Conservation (phyloP, 2,888 invertebrate genomes). For the Mimas tiliae region DNA sequence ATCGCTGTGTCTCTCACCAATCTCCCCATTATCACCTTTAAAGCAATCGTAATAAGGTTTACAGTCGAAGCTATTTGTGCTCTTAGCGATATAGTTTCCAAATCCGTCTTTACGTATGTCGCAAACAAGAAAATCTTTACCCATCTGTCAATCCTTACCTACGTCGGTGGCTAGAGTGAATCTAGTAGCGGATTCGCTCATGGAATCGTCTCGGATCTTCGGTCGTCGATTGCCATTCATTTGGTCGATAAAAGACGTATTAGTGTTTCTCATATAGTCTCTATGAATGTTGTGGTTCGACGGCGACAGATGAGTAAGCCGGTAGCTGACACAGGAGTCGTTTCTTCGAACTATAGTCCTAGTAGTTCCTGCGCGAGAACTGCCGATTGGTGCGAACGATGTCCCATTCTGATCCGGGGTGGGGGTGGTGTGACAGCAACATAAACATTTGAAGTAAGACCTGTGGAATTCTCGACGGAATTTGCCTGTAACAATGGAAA, state of each 20-base stretch:
- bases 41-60: constrained; percentile 80
- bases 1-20: constrained; percentile 70
- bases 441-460: constrained; percentile 87
- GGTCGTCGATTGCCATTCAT: constrained; percentile 71
- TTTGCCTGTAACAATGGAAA: constrained; percentile 86
- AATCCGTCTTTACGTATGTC: constrained; percentile 59
- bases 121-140: constrained; percentile 55
- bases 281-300: constrained; percentile 78
- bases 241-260: constrained; percentile 79
- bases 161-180: constrained; percentile 73
- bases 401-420: constrained; percentile 70
- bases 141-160: constrained; percentile 72
- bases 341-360: constrained; percentile 75
- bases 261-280: constrained; percentile 70
- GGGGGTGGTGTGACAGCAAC: constrained; percentile 64
- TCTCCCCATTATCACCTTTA: constrained; percentile 51
- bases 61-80: constrained; percentile 75
- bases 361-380: constrained; percentile 74
- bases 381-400: constrained; percentile 75
- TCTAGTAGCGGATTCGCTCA: constrained; percentile 72
- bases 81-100: constrained; percentile 66
- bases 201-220: constrained; percentile 70
- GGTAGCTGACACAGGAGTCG: constrained; percentile 77
- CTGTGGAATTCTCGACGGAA: constrained; percentile 89
- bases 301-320: constrained; percentile 76